Conservation (phyloP, 1,140 invertebrate species). For the Cyrtorhinus lividipennis region DNA sequence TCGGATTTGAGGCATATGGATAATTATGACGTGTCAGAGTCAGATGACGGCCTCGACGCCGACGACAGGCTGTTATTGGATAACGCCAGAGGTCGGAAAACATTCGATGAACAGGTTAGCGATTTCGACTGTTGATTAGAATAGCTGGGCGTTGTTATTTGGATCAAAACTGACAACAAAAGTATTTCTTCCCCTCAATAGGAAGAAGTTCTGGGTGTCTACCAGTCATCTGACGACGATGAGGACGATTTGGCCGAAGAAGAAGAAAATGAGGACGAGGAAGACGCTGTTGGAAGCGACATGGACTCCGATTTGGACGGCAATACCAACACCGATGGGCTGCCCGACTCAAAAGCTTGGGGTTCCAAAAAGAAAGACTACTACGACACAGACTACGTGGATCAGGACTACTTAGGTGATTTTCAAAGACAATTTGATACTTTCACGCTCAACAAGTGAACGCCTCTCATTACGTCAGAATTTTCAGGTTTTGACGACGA, state of each 20-base stretch:
- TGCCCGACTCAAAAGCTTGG: slow-evolving; percentile 72
- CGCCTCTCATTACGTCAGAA: too few species aligned
- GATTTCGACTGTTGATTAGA: too few species aligned
- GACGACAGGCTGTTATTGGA: slow-evolving; percentile 44
- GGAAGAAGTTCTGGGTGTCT: slow-evolving; percentile 46
- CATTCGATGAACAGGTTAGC: slow-evolving; percentile 36
- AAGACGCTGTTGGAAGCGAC: slow-evolving; percentile 28
- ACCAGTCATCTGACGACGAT: slow-evolving; percentile 26
- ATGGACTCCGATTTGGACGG: slow-evolving; percentile 55
- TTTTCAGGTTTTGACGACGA: slow-evolving; percentile 47
- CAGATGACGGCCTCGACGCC: slow-evolving; percentile 52
- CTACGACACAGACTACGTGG: slow-evolving; percentile 77
- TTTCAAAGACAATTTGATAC: slow-evolving; percentile 4
- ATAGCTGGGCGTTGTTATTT: background rate
- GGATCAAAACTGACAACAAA: too few species aligned
- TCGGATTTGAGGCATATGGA: slow-evolving; percentile 2
- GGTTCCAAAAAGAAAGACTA: slow-evolving; percentile 61
- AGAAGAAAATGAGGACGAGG: slow-evolving; percentile 27
- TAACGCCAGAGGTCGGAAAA: slow-evolving; percentile 35
- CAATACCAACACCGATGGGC: slow-evolving; percentile 40
- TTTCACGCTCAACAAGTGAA: background rate
- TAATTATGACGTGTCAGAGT: slow-evolving; percentile 45
- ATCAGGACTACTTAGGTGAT: slow-evolving; percentile 59
- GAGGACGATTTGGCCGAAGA: slow-evolving; percentile 34
- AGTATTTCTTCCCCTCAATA: too few species aligned